phyloP scores from a whole-genome alignment of 2,113 vertebrate genomes.

The Silurus meridionalis region DNA sequence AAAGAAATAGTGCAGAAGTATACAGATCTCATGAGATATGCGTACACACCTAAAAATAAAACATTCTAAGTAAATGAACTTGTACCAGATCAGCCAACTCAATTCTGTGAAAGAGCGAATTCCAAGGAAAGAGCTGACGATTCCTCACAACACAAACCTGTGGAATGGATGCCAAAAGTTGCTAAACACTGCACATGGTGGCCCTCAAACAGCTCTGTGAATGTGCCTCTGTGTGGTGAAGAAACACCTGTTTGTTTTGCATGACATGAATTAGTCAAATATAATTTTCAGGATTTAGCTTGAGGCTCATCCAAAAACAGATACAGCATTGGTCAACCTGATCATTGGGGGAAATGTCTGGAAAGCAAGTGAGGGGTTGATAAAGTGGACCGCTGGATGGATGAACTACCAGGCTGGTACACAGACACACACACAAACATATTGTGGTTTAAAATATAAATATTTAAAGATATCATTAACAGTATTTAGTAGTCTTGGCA shows the following conservation, averaged over 20 bases:
- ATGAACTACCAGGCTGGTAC: background rate
- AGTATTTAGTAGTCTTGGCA: background rate
- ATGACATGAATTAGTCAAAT: conserved; percentile 58
- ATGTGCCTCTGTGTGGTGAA: conserved; percentile 60
- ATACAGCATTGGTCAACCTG: background rate
- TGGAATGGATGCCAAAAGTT: conserved; percentile 53
- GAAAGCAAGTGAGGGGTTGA: background rate
- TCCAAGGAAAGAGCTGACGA: conserved; percentile 37
- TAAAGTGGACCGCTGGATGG: background rate
- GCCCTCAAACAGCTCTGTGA: conserved; percentile 56
- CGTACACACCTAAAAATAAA: background rate
- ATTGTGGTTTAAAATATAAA: background rate
- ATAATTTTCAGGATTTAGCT: conserved; percentile 37
- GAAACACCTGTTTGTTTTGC: conserved; percentile 48
- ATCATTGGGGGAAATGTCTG: background rate
- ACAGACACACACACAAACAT: background rate
- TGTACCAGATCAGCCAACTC: background rate
- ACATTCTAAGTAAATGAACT: background rate
- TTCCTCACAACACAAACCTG: conserved; percentile 50
- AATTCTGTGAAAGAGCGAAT: conserved; percentile 24
- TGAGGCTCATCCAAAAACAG: conserved; percentile 16
- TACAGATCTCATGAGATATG: background rate
- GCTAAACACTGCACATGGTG: conserved; percentile 52
- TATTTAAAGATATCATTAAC: background rate
- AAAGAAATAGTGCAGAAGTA: background rate